Percentiles rank a stretch among this genome's conserved stretches.
These are phyloP conservation scores for Tangara arthus DNA, from an alignment of 2,797 vertebrate species.

Conservation along the genomic window DNA sequence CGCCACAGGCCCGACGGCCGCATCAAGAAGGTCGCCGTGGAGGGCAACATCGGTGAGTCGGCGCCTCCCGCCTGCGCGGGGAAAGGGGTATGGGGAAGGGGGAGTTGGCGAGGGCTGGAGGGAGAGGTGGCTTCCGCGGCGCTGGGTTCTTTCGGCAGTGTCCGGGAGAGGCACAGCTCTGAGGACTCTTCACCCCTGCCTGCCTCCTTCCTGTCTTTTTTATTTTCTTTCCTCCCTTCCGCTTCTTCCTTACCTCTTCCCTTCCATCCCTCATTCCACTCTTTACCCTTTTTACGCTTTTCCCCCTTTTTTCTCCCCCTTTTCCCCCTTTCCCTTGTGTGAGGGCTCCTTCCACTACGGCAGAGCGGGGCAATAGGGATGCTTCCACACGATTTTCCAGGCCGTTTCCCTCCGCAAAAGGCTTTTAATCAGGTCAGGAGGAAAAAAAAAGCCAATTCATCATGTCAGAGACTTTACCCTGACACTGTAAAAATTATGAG, in stretches of 20 bases:
- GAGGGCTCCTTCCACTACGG: neutral
- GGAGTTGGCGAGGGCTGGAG: too few relatives aligned
- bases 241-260: neutral
- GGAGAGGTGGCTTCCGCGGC: neutral
- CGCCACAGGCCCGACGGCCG: slow-evolving; percentile 68
- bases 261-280: accelerated
- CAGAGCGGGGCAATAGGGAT: neutral
- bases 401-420: too few relatives aligned
- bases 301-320: accelerated
- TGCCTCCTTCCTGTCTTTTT: neutral
- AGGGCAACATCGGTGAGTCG: slow-evolving; percentile 91
- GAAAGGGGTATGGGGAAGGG: neutral
- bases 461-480: too few relatives aligned
- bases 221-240: too few relatives aligned
- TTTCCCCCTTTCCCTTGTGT: accelerated
- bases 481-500: too few relatives aligned
- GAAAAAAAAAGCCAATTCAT: too few relatives aligned
- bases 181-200: neutral
- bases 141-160: neutral
- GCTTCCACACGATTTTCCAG: too few relatives aligned
- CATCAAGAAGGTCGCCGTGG: slow-evolving; percentile 84
- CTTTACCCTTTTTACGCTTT: neutral
- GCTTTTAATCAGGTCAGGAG: too few relatives aligned
- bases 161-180: neutral
- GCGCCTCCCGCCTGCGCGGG: neutral